These are phyloP conservation scores for Pundamilia nyererei DNA, from an alignment of 2,113 vertebrate species.

Conservation along the genomic window DNA sequence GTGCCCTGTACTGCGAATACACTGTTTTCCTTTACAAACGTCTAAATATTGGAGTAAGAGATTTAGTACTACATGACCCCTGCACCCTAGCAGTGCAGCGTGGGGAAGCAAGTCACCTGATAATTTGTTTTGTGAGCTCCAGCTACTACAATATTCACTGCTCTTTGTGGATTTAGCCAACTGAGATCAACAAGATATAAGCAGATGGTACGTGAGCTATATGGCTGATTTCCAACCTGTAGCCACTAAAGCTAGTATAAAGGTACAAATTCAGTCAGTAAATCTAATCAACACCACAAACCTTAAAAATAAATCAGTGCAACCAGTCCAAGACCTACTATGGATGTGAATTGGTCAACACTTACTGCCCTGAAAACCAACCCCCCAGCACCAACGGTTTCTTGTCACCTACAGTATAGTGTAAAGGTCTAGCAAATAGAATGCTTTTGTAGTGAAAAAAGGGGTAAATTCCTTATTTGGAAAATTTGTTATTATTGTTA, in stretches of 20 bases:
- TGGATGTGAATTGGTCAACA: background rate
- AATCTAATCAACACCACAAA: background rate
- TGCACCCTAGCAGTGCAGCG: background rate
- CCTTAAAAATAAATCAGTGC: background rate
- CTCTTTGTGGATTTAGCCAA: background rate
- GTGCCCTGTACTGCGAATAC: background rate
- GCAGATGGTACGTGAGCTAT: background rate
- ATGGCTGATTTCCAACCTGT: background rate
- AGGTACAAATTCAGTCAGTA: background rate
- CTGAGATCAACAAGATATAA: background rate
- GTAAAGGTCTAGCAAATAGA: background rate
- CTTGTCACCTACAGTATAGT: background rate
- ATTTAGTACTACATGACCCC: background rate
- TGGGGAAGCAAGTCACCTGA: background rate
- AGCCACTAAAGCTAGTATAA: background rate
- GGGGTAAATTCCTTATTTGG: background rate
- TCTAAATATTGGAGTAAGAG: background rate
- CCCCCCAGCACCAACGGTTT: background rate
- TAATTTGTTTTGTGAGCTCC: background rate
- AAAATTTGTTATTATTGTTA: background rate
- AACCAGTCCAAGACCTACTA: background rate
- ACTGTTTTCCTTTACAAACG: background rate
- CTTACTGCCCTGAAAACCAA: background rate
- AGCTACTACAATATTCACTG: background rate
- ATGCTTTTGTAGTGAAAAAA: background rate